Conservation (phyloP, 1,140 invertebrate genomes). For the Platorchestia sp. region DNA sequence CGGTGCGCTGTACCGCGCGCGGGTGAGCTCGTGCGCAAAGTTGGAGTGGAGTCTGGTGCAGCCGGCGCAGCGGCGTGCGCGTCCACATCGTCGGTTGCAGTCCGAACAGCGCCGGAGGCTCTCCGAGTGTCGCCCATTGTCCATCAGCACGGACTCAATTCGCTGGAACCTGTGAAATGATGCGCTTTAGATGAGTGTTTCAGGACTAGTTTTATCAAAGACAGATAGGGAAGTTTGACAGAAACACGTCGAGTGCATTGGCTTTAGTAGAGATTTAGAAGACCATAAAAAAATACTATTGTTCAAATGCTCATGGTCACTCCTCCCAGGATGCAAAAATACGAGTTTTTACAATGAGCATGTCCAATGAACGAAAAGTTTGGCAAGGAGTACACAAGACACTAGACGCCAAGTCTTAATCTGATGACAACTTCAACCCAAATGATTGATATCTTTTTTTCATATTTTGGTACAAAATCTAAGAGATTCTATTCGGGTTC, state of each 20-base stretch:
- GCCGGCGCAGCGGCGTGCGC: conserved; percentile 48
- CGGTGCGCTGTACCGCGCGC: conserved; percentile 32
- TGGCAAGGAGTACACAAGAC: too few species aligned
- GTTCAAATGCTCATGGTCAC: too few species aligned
- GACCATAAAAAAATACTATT: too few species aligned
- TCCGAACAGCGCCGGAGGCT: conserved; percentile 52
- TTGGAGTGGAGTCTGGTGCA: conserved; percentile 45
- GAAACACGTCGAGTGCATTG: background rate
- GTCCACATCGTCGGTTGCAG: conserved; percentile 45
- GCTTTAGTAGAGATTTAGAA: too few species aligned
- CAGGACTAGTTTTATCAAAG: background rate
- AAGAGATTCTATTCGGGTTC: too few species aligned
- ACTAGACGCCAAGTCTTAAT: too few species aligned
- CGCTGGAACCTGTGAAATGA: conserved; percentile 62
- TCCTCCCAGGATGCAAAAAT: too few species aligned
- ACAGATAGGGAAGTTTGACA: background rate
- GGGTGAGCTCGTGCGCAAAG: conserved; percentile 59
- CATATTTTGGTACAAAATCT: too few species aligned
- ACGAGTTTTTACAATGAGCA: too few species aligned
- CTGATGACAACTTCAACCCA: too few species aligned
- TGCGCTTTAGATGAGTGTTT: background rate
- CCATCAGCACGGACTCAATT: conserved; percentile 63
- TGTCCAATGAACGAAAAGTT: too few species aligned
- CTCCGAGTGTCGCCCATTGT: conserved; percentile 56
- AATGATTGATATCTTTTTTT: too few species aligned